Base-by-base conservation (phyloP, 1,140 invertebrate genomes). In the Phenacoccus solenopsis region DNA sequence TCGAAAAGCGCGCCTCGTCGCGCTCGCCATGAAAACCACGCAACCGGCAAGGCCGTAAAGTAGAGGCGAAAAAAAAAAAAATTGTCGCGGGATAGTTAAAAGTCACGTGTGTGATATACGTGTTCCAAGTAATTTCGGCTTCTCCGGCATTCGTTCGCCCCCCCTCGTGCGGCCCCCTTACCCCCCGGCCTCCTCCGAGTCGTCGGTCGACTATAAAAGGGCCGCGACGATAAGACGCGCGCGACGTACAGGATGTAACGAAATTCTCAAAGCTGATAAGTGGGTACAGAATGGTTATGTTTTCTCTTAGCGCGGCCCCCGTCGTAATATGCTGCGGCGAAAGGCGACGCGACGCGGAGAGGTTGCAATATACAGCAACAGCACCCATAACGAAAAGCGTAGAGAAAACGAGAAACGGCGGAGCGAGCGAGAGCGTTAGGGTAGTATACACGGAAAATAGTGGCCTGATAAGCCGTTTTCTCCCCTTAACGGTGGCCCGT, bases 371-470 rank as follows among this genome's bases (percentile, higher is more conserved):
- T n/a, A n/a, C n/a, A 69, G 27, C 35, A 69, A 57, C 35, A 38
- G 35, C 35, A 69, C 25, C n/a, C 56, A 69, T 38, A 56, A 69
- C 27, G 69, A 49, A 27, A n/a, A n/a, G n/a, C n/a, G n/a, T n/a
- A n/a, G n/a, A n/a, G n/a, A n/a, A n/a, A n/a, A n/a, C 32, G 32
- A 69, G 56, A 57, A 56, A 57, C 27, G 28, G n/a, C n/a, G n/a
- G n/a, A n/a, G n/a, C n/a, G n/a, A n/a, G n/a, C n/a, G 20, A 69
- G 10, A 69, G 69, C 57, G 35, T 30, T 69, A 28, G 32, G 13
- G 69, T 38, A 57, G 32, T 56, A 69, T 56, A 69, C 68, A 69
- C 28, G 35, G 35, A 49, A 35, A 69, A 69, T 69, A 69, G 35
- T 69, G 35, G 35, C 68, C 68, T 32, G 35, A 69, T 49, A 69